Evolutionary conservation across 2,113 vertebrate genomes (phyloP), one percentile per base, ranked within the genome.

Genomic region (Puffinus mauretanicus): DNA sequence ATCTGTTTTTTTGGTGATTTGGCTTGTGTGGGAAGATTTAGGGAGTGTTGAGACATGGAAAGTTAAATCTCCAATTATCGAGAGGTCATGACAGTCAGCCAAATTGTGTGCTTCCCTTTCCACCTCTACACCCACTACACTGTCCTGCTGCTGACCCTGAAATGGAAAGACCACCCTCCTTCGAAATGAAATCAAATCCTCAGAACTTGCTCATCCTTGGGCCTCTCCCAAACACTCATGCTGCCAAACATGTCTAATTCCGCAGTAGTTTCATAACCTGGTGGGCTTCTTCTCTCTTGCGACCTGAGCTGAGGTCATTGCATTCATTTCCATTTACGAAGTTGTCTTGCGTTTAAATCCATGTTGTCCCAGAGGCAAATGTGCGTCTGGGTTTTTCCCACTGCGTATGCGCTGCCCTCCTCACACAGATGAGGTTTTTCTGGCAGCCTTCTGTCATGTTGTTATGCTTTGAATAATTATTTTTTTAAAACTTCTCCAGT

Each of bases 251-350:
- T 89, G 90, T 80, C 95, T 96, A 73, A 95, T 97, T 95, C 78
- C n/a, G 86, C 89, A 77, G 93, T 76, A 89, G 94, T 97, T 96
- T 97, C 96, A 87, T 96, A 94, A 97, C 92, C 62, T 96, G 97
- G 82, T 90, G 95, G 96, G 91, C 90, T 97, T 95, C 96, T 97
- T 92, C 94, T 97, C 97, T 96, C 83, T 86, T 88, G 97, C 54
- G 97, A 97, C 97, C 97, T 96, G 65, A 24, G 18, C 91, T 98
- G 97, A 98, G 96, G 90, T 98, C 97, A 98, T 71, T 73, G 27
- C 88, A 96, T 97, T 97, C 94, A 94, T 91, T 97, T 96, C 87
- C 64, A 93, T 96, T 93, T 96, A 96, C 89, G 24, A 97, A 97
- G 76, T 88, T 71, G 67, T 58, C 88, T 93, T 93, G 54, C 15